phyloP scores from a whole-genome alignment of 2,113 vertebrate species.

The Nycticorax nycticorax region DNA sequence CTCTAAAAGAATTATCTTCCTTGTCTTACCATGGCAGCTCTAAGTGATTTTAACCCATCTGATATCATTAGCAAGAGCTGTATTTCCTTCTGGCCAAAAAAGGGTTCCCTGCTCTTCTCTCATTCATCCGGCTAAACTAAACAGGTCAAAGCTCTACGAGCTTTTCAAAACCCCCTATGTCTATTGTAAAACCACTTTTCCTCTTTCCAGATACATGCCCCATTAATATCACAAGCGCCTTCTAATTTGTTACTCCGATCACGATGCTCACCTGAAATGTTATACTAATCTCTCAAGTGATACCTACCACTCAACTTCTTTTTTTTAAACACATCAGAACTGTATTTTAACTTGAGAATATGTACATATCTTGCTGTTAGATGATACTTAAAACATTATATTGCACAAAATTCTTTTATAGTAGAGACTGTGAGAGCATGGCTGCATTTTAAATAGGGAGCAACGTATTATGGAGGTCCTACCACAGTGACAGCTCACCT shows the following conservation, averaged over 20 bases:
- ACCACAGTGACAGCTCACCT: not conserved
- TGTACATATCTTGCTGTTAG: not conserved
- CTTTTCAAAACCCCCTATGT: not conserved
- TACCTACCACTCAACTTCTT: not conserved
- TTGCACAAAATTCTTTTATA: not conserved
- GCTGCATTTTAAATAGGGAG: not conserved
- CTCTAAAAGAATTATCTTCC: not conserved
- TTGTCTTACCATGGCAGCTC: not conserved
- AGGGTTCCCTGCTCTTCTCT: not conserved
- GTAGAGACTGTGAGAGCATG: not conserved
- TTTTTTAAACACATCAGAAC: not conserved
- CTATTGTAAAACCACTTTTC: not conserved
- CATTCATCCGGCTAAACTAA: not conserved
- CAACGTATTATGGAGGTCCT: not conserved
- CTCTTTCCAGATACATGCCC: not conserved
- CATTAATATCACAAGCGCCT: not conserved
- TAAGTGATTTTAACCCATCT: conserved; percentile 1
- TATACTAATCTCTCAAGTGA: not conserved
- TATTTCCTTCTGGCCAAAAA: not conserved
- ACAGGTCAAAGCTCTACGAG: not conserved
- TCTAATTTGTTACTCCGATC: not conserved
- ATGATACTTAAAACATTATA: not conserved
- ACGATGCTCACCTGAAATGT: not conserved
- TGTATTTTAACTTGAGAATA: not conserved
- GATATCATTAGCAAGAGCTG: not conserved